A percentile compares a stretch with the other conserved stretches of the same genome.
These are phyloP conservation scores for Bathynomus jamesi DNA, from an alignment of 1,140 invertebrate species.

Conservation along the genomic window DNA sequence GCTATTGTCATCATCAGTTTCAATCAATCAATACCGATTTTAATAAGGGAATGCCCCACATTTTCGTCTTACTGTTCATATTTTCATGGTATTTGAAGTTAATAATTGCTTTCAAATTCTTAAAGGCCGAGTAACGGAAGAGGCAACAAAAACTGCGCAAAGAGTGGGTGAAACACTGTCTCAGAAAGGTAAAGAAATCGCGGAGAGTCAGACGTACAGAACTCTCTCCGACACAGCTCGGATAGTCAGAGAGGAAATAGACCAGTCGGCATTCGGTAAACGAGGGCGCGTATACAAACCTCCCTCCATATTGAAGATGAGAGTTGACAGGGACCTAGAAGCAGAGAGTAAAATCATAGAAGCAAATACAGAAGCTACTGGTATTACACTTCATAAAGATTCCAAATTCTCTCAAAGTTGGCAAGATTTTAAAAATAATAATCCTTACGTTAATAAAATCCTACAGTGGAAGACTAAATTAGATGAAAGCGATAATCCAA, in stretches of 20 bases:
- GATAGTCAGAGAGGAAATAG: constrained; percentile 84
- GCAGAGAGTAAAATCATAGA: constrained; percentile 25
- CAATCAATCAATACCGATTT: too few species aligned
- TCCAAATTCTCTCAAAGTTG: constrained; percentile 91
- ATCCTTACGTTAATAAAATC: constrained; percentile 91
- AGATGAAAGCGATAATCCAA: constrained; percentile 95
- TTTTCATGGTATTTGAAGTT: too few species aligned
- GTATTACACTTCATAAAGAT: constrained; percentile 94
- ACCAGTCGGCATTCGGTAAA: constrained; percentile 66
- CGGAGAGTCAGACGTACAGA: constrained; percentile 80
- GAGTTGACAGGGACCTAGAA: constrained; percentile 23
- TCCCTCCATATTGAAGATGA: constrained; percentile 19
- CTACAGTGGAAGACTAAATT: constrained; percentile 97
- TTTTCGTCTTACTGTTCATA: too few species aligned
- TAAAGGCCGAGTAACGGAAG: constrained; percentile 61
- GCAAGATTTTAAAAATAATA: constrained; percentile 97
- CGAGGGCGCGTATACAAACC: constrained; percentile 48
- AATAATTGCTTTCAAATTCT: constrained; percentile 4
- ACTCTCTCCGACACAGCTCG: constrained; percentile 84
- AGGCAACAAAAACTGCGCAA: constrained; percentile 78
- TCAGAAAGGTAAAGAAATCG: constrained; percentile 77
- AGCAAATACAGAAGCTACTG: constrained; percentile 72
- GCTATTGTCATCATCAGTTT: too few species aligned
- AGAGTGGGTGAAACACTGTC: constrained; percentile 76
- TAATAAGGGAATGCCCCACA: too few species aligned